Base-by-base conservation (phyloP, 2,113 vertebrate genomes). In the Phylloscopus whistleri region DNA sequence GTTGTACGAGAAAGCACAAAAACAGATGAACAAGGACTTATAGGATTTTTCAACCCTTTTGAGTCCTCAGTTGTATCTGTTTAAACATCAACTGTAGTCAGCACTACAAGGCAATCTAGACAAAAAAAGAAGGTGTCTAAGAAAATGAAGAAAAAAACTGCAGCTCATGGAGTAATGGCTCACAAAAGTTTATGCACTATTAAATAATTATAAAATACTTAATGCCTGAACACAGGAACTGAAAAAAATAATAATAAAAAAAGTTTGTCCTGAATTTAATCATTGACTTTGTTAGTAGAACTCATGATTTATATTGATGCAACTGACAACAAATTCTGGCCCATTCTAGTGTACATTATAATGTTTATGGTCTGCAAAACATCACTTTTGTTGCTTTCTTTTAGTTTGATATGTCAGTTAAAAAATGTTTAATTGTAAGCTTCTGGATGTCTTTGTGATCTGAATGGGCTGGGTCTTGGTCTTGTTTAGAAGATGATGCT, bases 351-450 rank as follows among this genome's bases (percentile, higher is more conserved):
- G 10, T n/a, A 4, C 16, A 31, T 59, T 70, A 27, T 41, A 43
- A 76, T 9, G 23, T 33, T 74, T 70, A 55, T 3, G 43, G 3
- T 13, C 12, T 19, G n/a, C 17, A 86, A 90, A 66, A 78, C 39
- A 52, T 33, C 1, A 31, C 3, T 73, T 86, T 48, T 46, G 1
- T 46, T 91, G 4, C 1, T 11, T 68, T 90, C 11, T 86, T 81
- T 58, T 48, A 39, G 2, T 17, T 72, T 87, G 9, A 78, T n/a
- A n/a, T 0, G 0, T 31, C 63, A 43, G 1, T 52, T 82, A 10
- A 39, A 51, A 62, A 59, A 28, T 16, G 2, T n/a, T 86, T 51
- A 26, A 62, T 30, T 72, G 33, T 4, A 48, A 33, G 8, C 1
- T 63, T 18, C 35, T 73, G 15, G 15, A 27, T 51, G 11, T 6